These are phyloP conservation scores for Oryzias woworae DNA, from an alignment of 2,113 vertebrate genomes.

Conservation along the genomic window DNA sequence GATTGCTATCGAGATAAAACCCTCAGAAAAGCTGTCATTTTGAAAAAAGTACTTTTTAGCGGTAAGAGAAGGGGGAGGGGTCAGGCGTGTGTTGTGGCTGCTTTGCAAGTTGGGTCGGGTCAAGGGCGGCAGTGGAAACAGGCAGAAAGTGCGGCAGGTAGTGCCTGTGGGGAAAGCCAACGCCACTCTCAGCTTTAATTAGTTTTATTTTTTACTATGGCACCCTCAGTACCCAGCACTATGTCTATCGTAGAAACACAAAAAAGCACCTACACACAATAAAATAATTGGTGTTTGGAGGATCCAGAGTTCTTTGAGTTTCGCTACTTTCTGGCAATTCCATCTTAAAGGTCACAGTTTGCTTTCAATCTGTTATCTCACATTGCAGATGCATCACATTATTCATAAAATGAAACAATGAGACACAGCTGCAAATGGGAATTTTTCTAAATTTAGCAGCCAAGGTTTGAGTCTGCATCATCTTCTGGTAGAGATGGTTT, in stretches of 20 bases:
- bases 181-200: too few relatives aligned
- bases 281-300: constrained; percentile 54
- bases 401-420: constrained; percentile 36
- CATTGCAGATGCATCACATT: constrained; percentile 27
- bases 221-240: constrained; percentile 19
- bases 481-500: background rate
- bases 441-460: background rate
- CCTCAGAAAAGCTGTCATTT: too few relatives aligned
- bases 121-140: too few relatives aligned
- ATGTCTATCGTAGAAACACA: background rate
- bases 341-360: constrained; percentile 58
- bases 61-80: too few relatives aligned
- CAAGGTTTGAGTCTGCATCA: background rate
- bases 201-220: too few relatives aligned
- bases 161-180: too few relatives aligned
- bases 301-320: constrained; percentile 38
- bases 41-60: too few relatives aligned
- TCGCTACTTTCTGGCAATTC: constrained; percentile 54
- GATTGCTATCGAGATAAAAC: too few relatives aligned
- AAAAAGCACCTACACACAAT: background rate
- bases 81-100: too few relatives aligned
- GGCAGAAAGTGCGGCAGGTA: too few relatives aligned
- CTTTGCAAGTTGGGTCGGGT: too few relatives aligned
- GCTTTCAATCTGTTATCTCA: constrained; percentile 37
- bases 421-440: background rate